phyloP scores from a whole-genome alignment of 2,888 invertebrate species.

The Ecliptopera silaceata region DNA sequence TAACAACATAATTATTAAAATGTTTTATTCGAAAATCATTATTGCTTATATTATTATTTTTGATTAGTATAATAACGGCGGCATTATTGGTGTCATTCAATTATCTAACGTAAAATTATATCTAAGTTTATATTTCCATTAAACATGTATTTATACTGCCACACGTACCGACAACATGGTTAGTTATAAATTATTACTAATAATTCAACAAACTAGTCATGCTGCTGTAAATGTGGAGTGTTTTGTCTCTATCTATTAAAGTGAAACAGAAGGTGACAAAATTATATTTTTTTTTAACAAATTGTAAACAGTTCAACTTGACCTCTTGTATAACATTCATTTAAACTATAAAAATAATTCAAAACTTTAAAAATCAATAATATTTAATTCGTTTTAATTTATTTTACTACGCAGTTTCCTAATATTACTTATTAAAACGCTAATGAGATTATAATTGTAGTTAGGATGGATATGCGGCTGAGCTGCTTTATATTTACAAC shows the following conservation, averaged over 20 bases:
- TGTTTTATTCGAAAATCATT: conserved; percentile 40
- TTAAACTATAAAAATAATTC: conserved; percentile 2
- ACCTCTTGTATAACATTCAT: neutral
- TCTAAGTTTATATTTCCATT: conserved; percentile 6
- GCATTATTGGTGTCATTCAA: conserved; percentile 53
- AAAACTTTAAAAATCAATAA: conserved; percentile 10
- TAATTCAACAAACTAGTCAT: neutral
- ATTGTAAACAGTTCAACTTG: neutral
- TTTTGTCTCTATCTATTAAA: neutral
- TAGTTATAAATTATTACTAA: neutral
- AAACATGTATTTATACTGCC: neutral
- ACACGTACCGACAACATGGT: neutral
- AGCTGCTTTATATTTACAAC: conserved; percentile 62
- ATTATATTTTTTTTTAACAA: neutral
- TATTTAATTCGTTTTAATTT: conserved; percentile 23
- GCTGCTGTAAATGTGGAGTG: neutral
- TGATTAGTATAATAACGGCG: conserved; percentile 40
- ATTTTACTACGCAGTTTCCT: conserved; percentile 35
- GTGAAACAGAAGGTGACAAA: neutral
- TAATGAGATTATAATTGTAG: conserved; percentile 57
- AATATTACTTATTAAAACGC: conserved; percentile 44
- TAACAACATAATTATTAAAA: conserved; percentile 17
- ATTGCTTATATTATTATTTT: conserved; percentile 59
- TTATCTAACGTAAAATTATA: conserved; percentile 23
- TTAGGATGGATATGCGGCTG: conserved; percentile 78